Evolutionary conservation across 1,140 invertebrate species (phyloP), one percentile per base, ranked within the genome.

Genomic region (Caerostris darwini): DNA sequence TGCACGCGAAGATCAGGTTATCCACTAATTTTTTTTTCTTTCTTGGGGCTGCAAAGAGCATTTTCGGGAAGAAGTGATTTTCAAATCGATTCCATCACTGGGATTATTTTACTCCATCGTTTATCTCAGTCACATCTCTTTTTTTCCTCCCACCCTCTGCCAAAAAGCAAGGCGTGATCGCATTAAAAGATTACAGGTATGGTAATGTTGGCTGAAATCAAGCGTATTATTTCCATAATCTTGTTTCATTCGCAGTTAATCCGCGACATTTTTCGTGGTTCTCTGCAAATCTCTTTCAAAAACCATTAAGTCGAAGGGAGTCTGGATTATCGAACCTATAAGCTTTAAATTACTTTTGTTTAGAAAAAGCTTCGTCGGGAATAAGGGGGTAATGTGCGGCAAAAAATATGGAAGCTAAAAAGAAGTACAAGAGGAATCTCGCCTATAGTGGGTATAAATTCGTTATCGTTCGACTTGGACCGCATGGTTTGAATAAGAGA

Each of bases 281-380:
- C 69, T 7, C 58, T 88, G 92, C 19, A 94, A 94, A 94, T 94
- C 92, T 94, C 92, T 89, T 94, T 94, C 92, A 94, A 94, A 94
- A 94, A 94, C 92, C 85, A 94, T 94, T 94, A 88, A 94, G 86
- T 94, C 86, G 58, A 64, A 85, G 71, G 91, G 61, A 67, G 90
- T 67, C 83, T 81, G 92, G 92, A 94, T 94, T 94, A 94, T 82
- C 69, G 85, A 87, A 94, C 83, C 92, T 67, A 94, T 94, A 94
- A 94, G 92, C 92, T 89, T 94, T 94, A 89, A 94, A 88, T 94
- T 94, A 94, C 92, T 94, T 94, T 94, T 94, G 92, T 87, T 94
- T 94, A 50, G 19, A 71, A 50, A 34, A 77, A 77, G 71, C 53
- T 86, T 94, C 57, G 53, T 2, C 58, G 86, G 54, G 77, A 56